These are phyloP conservation scores for Helobdella robusta DNA, from an alignment of 2,888 invertebrate species.

Conservation along the genomic window DNA sequence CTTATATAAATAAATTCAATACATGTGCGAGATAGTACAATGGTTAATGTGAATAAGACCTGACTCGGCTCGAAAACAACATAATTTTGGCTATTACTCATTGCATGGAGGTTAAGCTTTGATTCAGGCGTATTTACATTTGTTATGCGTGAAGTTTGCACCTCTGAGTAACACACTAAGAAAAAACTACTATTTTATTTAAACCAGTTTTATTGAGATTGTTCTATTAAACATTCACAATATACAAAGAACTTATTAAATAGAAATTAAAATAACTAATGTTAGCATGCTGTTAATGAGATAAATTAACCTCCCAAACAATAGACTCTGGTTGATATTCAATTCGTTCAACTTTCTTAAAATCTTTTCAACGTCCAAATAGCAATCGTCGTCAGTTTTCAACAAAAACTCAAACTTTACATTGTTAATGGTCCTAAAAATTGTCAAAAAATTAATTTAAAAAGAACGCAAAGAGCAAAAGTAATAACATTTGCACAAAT, in stretches of 20 bases:
- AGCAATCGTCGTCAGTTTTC: slow-evolving; percentile 49
- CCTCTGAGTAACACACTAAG: neutral
- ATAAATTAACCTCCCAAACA: slow-evolving; percentile 38
- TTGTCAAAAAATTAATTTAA: neutral
- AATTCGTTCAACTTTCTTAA: slow-evolving; percentile 33
- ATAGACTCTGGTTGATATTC: slow-evolving; percentile 30
- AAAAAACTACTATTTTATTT: neutral
- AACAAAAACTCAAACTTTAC: slow-evolving; percentile 36
- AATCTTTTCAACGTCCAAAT: slow-evolving; percentile 39
- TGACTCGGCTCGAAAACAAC: too few species aligned
- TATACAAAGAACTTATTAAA: too few species aligned
- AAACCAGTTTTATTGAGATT: too few species aligned
- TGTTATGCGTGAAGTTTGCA: too few species aligned
- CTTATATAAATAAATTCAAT: too few species aligned
- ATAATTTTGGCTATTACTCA: too few species aligned
- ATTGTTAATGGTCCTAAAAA: slow-evolving; percentile 24
- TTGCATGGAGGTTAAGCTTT: too few species aligned
- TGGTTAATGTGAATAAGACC: too few species aligned
- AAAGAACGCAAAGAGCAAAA: neutral
- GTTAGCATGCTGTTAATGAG: too few species aligned
- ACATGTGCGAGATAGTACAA: too few species aligned
- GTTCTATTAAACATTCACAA: too few species aligned
- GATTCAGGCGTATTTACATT: too few species aligned
- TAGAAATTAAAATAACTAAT: neutral
- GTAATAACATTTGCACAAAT: neutral